Base-by-base conservation (phyloP, 2,888 invertebrate genomes). In the Polydrusus pterygomalis region DNA sequence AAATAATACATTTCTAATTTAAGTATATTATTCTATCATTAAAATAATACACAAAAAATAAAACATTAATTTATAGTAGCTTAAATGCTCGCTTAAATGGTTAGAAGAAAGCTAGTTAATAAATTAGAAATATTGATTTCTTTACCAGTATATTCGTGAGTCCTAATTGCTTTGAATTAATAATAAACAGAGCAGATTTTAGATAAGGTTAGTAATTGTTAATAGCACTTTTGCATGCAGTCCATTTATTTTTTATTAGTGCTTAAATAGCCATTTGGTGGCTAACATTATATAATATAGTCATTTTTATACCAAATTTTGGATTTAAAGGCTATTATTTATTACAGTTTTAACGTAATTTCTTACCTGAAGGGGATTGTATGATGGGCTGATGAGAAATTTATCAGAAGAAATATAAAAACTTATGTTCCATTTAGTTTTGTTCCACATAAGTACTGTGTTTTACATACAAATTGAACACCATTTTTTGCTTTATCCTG, bases 161-260 rank as follows among this genome's bases (percentile, higher is more conserved):
- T 85, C 85, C 86, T 87, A 87, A 87, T 87, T 87, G 86, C 87
- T 82, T 83, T 82, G 85, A 87, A 87, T 87, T 87, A 87, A 87
- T 87, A 87, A 87, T 87, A 87, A 87, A 87, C 87, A 87, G 85
- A 87, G 87, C 86, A 86, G 87, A 87, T 87, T 87, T 86, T 85
- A 83, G 87, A 87, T 87, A 87, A 87, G 86, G 79, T 82, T 82
- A 83, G 86, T 87, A 87, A 87, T 87, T 88, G 87, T 88, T 87
- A 88, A 88, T 88, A 87, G 86, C 87, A 83, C 86, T 87, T 87
- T 88, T 82, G 88, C 88, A 88, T 88, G 80, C 79, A 74, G 81
- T 80, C 71, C 74, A 73, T 78, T 76, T 84, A 83, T 85, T 83
- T 84, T 79, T 79, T 81, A 80, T 79, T 81, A 68, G 56, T 67